These are phyloP conservation scores for Odontocolon sp. DNA, from an alignment of 2,888 invertebrate genomes.

Conservation along the genomic window DNA sequence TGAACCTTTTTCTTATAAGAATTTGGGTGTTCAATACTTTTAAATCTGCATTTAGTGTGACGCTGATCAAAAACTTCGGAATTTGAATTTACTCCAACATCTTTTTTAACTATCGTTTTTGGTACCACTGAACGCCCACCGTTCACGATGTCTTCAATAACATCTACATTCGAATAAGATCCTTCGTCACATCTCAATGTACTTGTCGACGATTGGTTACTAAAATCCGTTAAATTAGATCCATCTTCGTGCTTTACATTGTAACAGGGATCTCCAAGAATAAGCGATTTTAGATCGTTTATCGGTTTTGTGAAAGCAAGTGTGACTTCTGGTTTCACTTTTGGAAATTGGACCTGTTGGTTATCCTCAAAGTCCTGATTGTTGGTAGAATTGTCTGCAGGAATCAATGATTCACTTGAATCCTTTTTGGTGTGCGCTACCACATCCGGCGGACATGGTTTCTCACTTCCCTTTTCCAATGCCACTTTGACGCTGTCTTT, in stretches of 20 bases:
- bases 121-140: constrained; percentile 18
- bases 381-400: background rate
- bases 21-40: constrained; percentile 37
- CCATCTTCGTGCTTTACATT: constrained; percentile 27
- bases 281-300: constrained; percentile 67
- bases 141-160: constrained; percentile 30
- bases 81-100: constrained; percentile 18
- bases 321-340: constrained; percentile 49
- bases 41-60: constrained; percentile 38
- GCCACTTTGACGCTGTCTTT: constrained; percentile 28
- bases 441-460: constrained; percentile 72
- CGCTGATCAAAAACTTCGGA: background rate
- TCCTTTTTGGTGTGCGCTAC: constrained; percentile 73
- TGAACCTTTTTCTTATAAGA: constrained; percentile 55
- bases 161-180: constrained; percentile 14
- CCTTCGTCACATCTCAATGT: constrained; percentile 32
- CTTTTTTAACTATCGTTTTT: constrained; percentile 69
- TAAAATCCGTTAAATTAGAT: constrained; percentile 24
- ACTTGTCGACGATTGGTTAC: constrained; percentile 11
- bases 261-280: constrained; percentile 60
- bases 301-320: constrained; percentile 39
- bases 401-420: constrained; percentile 10
- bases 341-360: constrained; percentile 65
- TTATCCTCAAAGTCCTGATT: constrained; percentile 66
- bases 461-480: constrained; percentile 47